Conservation (phyloP, 2,113 vertebrate species). For the Stictonetta naevosa region DNA sequence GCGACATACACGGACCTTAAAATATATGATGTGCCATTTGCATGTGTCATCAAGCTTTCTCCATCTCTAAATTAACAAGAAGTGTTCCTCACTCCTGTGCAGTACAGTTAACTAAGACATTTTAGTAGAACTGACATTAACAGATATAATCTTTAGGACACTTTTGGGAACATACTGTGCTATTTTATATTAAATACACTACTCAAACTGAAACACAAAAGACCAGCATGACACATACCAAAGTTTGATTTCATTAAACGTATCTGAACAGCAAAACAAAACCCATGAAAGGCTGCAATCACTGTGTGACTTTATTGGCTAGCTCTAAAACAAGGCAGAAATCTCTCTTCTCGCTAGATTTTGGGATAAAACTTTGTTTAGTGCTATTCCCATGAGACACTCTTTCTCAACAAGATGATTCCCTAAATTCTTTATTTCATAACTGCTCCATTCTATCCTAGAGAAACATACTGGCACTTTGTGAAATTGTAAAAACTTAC, state of each 20-base stretch:
- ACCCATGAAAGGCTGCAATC: neutral
- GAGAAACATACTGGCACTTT: neutral
- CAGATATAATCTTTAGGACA: slow-evolving; percentile 24
- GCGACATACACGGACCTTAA: slow-evolving; percentile 51
- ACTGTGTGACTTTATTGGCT: neutral
- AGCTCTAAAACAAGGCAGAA: neutral
- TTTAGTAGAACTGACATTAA: slow-evolving; percentile 43
- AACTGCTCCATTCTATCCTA: neutral
- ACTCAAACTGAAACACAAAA: slow-evolving; percentile 19
- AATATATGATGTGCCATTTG: slow-evolving; percentile 65
- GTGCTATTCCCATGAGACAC: neutral
- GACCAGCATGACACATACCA: neutral
- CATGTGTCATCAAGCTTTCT: slow-evolving; percentile 65
- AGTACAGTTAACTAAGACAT: slow-evolving; percentile 57
- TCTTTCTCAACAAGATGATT: neutral
- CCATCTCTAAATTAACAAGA: slow-evolving; percentile 61
- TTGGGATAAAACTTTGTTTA: neutral
- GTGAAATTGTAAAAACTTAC: neutral
- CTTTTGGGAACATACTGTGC: slow-evolving; percentile 55
- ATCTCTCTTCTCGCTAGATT: neutral
- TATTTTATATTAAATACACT: slow-evolving; percentile 14
- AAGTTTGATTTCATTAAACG: neutral
- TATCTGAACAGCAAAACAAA: neutral
- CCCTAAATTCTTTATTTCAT: neutral
- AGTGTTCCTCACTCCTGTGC: slow-evolving; percentile 51